These are phyloP conservation scores for Peribatodes rhomboidaria DNA, from an alignment of 2,888 invertebrate species.

Conservation along the genomic window DNA sequence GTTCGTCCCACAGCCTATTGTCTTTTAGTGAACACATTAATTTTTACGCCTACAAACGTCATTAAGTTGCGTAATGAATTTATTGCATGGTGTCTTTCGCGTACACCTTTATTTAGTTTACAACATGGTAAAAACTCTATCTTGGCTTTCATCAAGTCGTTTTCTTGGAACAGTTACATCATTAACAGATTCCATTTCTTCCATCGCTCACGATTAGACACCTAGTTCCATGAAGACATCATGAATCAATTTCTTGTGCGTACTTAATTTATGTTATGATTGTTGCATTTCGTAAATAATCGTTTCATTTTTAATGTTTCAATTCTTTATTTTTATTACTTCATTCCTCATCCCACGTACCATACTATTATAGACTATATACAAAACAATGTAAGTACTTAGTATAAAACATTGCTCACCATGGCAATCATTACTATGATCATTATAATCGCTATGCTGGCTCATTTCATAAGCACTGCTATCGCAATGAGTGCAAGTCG, in stretches of 20 bases:
- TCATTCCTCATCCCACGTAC: background rate
- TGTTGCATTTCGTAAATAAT: background rate
- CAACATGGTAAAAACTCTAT: slow-evolving; percentile 31
- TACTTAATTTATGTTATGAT: background rate
- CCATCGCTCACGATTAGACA: slow-evolving; percentile 23
- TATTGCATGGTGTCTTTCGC: slow-evolving; percentile 44
- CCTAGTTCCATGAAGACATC: slow-evolving; percentile 6
- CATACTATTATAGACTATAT: slow-evolving; percentile 14
- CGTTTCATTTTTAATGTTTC: background rate
- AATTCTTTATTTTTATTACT: background rate
- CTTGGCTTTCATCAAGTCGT: slow-evolving; percentile 31
- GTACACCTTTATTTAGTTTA: slow-evolving; percentile 42
- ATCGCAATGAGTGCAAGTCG: slow-evolving; percentile 60
- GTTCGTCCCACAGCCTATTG: slow-evolving; percentile 74
- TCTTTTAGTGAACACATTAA: slow-evolving; percentile 57
- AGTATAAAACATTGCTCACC: slow-evolving; percentile 3
- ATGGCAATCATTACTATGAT: slow-evolving; percentile 34
- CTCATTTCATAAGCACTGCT: slow-evolving; percentile 63
- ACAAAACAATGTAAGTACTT: background rate
- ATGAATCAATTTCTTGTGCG: background rate
- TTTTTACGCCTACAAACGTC: slow-evolving; percentile 58
- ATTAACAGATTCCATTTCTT: slow-evolving; percentile 32
- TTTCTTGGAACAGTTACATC: slow-evolving; percentile 38
- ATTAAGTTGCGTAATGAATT: slow-evolving; percentile 60
- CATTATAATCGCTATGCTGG: slow-evolving; percentile 56